These are phyloP conservation scores for Alsophila aescularia DNA, from an alignment of 2,888 invertebrate species.

Conservation along the genomic window DNA sequence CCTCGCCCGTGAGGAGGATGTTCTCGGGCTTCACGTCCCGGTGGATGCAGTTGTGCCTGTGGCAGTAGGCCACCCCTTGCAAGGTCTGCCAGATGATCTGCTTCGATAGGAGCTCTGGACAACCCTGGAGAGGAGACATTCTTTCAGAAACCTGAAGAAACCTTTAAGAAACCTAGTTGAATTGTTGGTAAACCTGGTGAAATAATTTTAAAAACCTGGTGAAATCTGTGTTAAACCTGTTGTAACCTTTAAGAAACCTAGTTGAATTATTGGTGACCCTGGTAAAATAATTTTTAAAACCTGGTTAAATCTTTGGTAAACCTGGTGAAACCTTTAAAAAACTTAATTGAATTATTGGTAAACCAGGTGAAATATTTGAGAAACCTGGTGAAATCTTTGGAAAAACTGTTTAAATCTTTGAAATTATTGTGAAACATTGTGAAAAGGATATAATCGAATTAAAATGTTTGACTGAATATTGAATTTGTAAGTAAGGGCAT, in stretches of 20 bases:
- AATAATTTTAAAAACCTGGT: too few species aligned
- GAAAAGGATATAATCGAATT: too few species aligned
- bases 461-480: too few species aligned
- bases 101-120: constrained; percentile 94
- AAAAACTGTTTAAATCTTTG: neutral
- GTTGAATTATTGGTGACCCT: neutral
- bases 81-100: constrained; percentile 98
- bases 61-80: constrained; percentile 98
- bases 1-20: constrained; percentile 95
- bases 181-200: neutral
- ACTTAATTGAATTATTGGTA: neutral
- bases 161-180: neutral
- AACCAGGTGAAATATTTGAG: neutral
- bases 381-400: too few species aligned
- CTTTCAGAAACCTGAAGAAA: neutral
- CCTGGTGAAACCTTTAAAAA: neutral
- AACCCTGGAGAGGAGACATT: constrained; percentile 84
- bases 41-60: constrained; percentile 97
- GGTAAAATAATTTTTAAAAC: too few species aligned
- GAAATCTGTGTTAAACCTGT: too few species aligned
- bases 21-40: constrained; percentile 99
- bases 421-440: too few species aligned
- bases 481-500: too few species aligned
- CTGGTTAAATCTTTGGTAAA: too few species aligned
- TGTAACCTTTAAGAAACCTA: neutral